A percentile compares a stretch with the other conserved stretches of the same genome.
phyloP scores from a whole-genome alignment of 2,113 vertebrate species.

The Gila orcuttii region DNA sequence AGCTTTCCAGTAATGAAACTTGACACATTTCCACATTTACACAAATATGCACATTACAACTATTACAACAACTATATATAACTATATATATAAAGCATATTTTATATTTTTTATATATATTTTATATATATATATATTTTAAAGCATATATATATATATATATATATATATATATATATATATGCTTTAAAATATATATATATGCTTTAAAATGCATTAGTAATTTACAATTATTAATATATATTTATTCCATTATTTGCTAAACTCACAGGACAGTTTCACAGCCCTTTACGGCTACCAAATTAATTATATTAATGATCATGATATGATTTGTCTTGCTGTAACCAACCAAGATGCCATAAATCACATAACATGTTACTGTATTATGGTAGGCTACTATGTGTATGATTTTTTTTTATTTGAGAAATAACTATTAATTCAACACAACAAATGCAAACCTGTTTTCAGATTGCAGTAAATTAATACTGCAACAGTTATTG shows the following conservation, averaged over 20 bases:
- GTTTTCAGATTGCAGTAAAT: neutral
- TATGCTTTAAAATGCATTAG: neutral
- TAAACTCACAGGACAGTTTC: neutral
- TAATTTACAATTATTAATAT: neutral
- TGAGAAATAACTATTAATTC: neutral
- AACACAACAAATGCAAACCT: neutral
- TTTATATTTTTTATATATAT: too few species aligned
- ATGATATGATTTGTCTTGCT: neutral
- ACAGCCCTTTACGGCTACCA: neutral
- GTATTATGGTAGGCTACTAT: neutral
- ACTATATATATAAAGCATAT: too few species aligned
- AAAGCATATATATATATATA: too few species aligned
- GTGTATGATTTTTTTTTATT: neutral
- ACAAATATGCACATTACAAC: constrained; percentile 3
- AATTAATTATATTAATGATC: neutral
- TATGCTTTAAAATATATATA: too few species aligned
- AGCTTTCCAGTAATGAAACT: constrained; percentile 66
- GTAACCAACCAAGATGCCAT: neutral
- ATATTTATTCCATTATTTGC: neutral
- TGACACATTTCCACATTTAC: constrained; percentile 36
- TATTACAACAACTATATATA: neutral
- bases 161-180: too few species aligned
- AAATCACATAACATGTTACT: neutral
- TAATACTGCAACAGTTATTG: neutral
- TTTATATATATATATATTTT: too few species aligned